Base-by-base conservation (phyloP, 2,888 invertebrate species). In the Pristionchus fissidentatus region DNA sequence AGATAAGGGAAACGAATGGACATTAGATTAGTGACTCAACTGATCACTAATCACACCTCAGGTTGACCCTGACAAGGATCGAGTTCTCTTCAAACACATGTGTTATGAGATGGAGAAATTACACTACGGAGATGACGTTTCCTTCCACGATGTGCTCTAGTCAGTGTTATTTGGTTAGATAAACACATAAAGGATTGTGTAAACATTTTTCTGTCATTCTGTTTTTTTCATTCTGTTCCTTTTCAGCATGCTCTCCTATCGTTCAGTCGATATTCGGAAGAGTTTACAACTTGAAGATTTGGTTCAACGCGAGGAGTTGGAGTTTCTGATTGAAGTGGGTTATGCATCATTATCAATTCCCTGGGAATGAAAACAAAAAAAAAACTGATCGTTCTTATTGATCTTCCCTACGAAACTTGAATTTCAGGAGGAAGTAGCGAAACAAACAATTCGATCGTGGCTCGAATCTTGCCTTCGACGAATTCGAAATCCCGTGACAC, bases 121-220 rank as follows among this genome's bases (percentile, higher is more conserved):
- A 13, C 97, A 98, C 93, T 97, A 97, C 93, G 98, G 98, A 0
- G 97, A 98, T 93, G 97, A 99, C 93, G 99, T 99, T 35, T 98
- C 98, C 5, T 99, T 99, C 93, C 99, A 99, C 93, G 99, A 99
- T 93, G 98, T 99, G 78, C 96, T 99, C 88, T 98, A 97, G 98
- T 97, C 93, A 93, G 94, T 90, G n/a, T n/a, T n/a, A n/a, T n/a
- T n/a, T 49, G 84, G 66, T 49, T 19, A 46, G 22, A 10, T 26
- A 10, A 7, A 10, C 26, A n/a, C 26, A 43, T 49, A n/a, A n/a
- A n/a, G n/a, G n/a, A n/a, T n/a, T 62, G 26, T 62, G 8, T 62
- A 10, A 26, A 26, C 10, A 8, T 73, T 73, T n/a, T 29, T 7
- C 41, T 57, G 5, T 43, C 26, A 41, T 26, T 57, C 60, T 22